Evolutionary conservation across 2,113 vertebrate genomes (phyloP).

Genomic region (Chauna torquata): DNA sequence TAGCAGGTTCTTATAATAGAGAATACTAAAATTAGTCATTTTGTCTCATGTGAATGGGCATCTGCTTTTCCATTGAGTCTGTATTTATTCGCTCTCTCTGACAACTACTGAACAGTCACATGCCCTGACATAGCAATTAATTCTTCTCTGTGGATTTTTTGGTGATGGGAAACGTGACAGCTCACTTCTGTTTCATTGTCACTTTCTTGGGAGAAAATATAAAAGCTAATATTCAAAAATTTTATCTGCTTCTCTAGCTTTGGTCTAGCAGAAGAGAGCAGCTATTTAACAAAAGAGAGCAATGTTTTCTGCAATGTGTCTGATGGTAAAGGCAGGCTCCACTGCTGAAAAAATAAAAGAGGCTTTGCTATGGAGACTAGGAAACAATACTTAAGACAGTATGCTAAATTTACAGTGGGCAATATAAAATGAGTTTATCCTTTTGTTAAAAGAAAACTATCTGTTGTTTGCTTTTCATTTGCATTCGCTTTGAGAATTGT

Average conservation of each 20-base stretch:
- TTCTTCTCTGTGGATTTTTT: background rate
- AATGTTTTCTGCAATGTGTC: background rate
- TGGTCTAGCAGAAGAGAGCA: background rate
- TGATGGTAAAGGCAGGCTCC: background rate
- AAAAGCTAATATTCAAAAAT: background rate
- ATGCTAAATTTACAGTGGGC: background rate
- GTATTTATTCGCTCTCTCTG: background rate
- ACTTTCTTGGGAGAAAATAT: background rate
- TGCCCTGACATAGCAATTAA: background rate
- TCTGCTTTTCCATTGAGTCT: background rate
- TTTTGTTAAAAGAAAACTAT: background rate
- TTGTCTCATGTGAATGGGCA: background rate
- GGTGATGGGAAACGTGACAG: background rate
- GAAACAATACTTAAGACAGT: background rate
- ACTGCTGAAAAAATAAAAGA: background rate
- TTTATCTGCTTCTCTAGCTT: background rate
- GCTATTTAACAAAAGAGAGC: background rate
- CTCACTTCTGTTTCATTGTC: background rate
- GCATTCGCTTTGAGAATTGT: background rate
- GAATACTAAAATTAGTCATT: background rate
- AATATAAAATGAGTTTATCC: background rate
- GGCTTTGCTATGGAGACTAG: background rate
- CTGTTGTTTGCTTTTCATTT: slow-evolving; percentile 12
- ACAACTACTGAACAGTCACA: background rate
- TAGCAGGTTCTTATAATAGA: background rate